Base-by-base conservation (phyloP, 2,113 vertebrate species). In the Plecturocebus donacophilus region DNA sequence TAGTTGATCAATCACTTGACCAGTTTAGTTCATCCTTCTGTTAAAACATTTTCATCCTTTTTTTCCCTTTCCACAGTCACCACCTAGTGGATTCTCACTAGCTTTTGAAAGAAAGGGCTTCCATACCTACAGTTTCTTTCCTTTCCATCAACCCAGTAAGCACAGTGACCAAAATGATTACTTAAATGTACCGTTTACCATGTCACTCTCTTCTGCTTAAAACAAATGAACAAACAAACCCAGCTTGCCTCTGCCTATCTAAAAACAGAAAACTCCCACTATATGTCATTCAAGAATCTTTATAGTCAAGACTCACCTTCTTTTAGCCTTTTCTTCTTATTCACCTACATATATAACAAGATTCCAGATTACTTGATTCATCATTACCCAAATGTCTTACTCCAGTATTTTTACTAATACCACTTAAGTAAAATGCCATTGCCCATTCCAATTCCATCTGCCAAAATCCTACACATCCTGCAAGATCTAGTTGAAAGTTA, bases 141-240 rank as follows among this genome's bases (percentile, higher is more conserved):
- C 13, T 82, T 35, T 77, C 42, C 17, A 35, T 27, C 58, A 70
- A 82, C n/a, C 35, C 47, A 90, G 14, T 90, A 38, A 83, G 47
- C 25, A 47, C 11, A 87, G 35, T 42, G 17, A 80, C 19, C 66
- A 82, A 70, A 91, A 76, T 32, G 16, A 58, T 16, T 81, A 11
- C 49, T 81, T 95, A 40, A 82, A 91, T 95, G 3, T 45, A 42
- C 0, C 45, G 6, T 73, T 68, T 68, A 70, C 32, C 40, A 66
- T 40, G 17, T 68, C 77, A 73, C 52, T 84, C 61, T 79, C 76
- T 47, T 87, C 76, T 87, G 54, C 81, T 88, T 79, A 64, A 84
- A 97, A 66, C 35, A 64, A 90, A 83, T 92, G 25, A 95, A 64
- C 16, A 32, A 95, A 94, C 27, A 35, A 56, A 70, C 35, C 8